phyloP scores from a whole-genome alignment of 2,797 vertebrate genomes.

The Eulemur rubriventer region DNA sequence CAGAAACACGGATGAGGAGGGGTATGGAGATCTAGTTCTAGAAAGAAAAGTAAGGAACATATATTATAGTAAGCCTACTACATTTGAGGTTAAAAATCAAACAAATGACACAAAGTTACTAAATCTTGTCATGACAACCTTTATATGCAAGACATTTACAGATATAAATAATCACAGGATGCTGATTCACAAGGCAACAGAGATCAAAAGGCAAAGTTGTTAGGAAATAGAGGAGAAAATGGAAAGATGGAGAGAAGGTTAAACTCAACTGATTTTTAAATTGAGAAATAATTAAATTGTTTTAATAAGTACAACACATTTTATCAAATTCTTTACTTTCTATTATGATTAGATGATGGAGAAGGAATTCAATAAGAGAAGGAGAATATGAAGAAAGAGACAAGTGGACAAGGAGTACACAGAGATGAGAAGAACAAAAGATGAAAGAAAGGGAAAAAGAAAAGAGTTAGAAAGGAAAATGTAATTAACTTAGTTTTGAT shows the following conservation, averaged over 20 bases:
- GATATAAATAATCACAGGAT: background rate
- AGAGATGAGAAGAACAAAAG: background rate
- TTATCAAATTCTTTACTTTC: conserved; percentile 2
- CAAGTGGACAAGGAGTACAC: background rate
- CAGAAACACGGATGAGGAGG: conserved; percentile 33
- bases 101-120: background rate
- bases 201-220: conserved; percentile 7
- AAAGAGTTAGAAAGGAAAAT: background rate
- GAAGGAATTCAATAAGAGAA: background rate
- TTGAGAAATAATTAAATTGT: background rate
- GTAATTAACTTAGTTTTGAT: background rate
- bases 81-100: background rate
- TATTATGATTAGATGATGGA: background rate
- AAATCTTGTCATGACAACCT: background rate
- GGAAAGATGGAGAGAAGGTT: background rate
- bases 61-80: conserved; percentile 44
- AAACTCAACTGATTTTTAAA: conserved; percentile 5
- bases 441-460: background rate
- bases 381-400: background rate
- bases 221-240: background rate
- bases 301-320: background rate
- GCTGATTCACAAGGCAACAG: background rate
- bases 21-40: conserved; percentile 50
- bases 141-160: background rate
- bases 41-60: conserved; percentile 70